phyloP scores from a whole-genome alignment of 37 sponge, comb jelly and placozoan genomes.

The Aplysina aerophoba region DNA sequence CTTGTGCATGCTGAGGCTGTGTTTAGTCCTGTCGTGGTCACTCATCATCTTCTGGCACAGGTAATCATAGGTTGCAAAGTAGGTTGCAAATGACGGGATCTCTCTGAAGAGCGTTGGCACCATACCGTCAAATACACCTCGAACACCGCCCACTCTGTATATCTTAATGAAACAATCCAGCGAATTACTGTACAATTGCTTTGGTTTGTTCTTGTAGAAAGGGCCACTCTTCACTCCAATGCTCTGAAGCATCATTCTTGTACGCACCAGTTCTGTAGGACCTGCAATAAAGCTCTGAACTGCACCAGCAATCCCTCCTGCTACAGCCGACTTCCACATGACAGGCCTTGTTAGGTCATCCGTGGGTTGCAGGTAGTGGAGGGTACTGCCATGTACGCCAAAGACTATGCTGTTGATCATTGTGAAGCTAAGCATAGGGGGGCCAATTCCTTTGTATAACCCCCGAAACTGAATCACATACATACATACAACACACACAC shows the following conservation, averaged over 20 bases:
- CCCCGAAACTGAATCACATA: constrained; percentile 14
- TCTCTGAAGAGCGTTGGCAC: constrained; percentile 57
- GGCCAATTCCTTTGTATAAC: constrained; percentile 90
- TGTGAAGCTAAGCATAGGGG: constrained; percentile 79
- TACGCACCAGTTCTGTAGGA: constrained; percentile 67
- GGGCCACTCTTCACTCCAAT: constrained; percentile 15
- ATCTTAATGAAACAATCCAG: constrained; percentile 47
- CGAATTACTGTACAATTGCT: constrained; percentile 25
- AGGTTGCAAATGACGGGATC: constrained; percentile 56
- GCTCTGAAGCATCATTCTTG: constrained; percentile 67
- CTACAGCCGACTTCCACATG: constrained; percentile 32
- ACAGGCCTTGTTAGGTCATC: neutral
- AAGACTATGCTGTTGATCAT: constrained; percentile 87
- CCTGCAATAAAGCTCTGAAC: constrained; percentile 52
- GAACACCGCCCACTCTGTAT: constrained; percentile 38
- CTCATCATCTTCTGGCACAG: constrained; percentile 43
- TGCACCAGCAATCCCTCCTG: constrained; percentile 65
- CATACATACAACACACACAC: neutral
- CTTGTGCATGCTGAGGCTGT: constrained; percentile 14
- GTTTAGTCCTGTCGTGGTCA: neutral
- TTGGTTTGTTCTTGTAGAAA: neutral
- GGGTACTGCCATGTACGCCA: constrained; percentile 73
- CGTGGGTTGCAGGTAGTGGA: constrained; percentile 48
- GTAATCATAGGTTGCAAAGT: constrained; percentile 71
- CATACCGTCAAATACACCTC: constrained; percentile 52